Evolutionary conservation across 2,888 invertebrate genomes (phyloP).

Genomic region (Zaprionus bogoriensis): DNA sequence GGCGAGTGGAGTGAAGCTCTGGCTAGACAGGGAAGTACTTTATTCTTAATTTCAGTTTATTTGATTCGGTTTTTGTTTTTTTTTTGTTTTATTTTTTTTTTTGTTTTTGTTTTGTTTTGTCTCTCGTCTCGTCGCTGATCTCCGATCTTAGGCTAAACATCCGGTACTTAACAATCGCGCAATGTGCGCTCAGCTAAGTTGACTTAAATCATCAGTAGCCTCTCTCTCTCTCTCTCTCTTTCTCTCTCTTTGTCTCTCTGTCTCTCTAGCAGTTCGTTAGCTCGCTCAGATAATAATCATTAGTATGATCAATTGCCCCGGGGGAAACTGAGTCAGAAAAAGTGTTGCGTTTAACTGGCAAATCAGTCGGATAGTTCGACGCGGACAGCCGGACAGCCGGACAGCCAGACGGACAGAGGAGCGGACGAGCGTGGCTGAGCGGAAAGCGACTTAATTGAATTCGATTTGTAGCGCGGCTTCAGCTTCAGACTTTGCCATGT

Average conservation of each 20-base stretch:
- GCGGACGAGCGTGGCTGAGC: constrained; percentile 68
- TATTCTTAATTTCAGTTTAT: neutral
- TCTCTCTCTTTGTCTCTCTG: neutral
- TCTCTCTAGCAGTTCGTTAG: constrained; percentile 30
- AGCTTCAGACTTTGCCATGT: constrained; percentile 51
- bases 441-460: constrained; percentile 77
- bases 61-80: neutral
- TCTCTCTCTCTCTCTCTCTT: neutral
- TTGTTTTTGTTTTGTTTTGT: constrained; percentile 17
- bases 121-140: constrained; percentile 20
- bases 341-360: constrained; percentile 76
- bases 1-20: too few relatives aligned
- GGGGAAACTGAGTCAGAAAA: constrained; percentile 39
- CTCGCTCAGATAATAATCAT: constrained; percentile 68
- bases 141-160: constrained; percentile 60
- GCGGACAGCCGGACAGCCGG: neutral
- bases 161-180: constrained; percentile 71
- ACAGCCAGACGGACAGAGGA: constrained; percentile 3
- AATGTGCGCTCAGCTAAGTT: constrained; percentile 55
- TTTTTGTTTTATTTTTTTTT: constrained; percentile 22
- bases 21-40: neutral
- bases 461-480: constrained; percentile 57
- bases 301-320: constrained; percentile 70
- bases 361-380: constrained; percentile 58
- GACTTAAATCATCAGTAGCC: constrained; percentile 67